Conservation (phyloP, 2,797 vertebrate genomes). For the Myotis daubentonii region DNA sequence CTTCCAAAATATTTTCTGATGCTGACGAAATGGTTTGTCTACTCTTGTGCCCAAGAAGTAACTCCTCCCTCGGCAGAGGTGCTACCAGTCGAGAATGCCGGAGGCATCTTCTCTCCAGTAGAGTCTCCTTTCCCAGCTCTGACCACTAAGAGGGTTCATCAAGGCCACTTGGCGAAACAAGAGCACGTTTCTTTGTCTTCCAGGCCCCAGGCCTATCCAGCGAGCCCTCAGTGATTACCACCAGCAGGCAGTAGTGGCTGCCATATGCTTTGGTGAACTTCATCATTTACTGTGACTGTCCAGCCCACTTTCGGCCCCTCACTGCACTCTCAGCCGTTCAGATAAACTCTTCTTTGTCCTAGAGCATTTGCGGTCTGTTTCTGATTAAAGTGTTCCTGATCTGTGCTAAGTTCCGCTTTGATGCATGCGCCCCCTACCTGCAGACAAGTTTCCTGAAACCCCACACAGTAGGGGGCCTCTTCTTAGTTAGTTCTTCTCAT, state of each 20-base stretch:
- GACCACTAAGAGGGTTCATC: background rate
- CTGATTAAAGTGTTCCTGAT: conserved; percentile 40
- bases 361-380: conserved; percentile 26
- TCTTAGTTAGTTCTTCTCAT: background rate
- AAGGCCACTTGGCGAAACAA: background rate
- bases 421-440: background rate
- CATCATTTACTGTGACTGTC: background rate
- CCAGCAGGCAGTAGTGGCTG: background rate
- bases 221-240: background rate
- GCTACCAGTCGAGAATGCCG: background rate
- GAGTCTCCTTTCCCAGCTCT: background rate
- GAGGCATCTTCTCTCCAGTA: background rate
- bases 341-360: background rate
- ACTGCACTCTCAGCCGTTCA: background rate
- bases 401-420: background rate
- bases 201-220: background rate
- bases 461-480: background rate
- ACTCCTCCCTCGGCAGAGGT: background rate
- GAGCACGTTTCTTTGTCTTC: background rate
- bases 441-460: background rate
- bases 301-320: background rate
- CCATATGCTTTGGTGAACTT: background rate
- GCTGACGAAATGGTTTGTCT: background rate
- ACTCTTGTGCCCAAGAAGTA: background rate
- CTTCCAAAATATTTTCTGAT: background rate